Percentiles rank a stretch among this genome's conserved stretches.
Evolutionary conservation across 1,140 invertebrate species (phyloP).

Genomic region (Pomacea maculata): DNA sequence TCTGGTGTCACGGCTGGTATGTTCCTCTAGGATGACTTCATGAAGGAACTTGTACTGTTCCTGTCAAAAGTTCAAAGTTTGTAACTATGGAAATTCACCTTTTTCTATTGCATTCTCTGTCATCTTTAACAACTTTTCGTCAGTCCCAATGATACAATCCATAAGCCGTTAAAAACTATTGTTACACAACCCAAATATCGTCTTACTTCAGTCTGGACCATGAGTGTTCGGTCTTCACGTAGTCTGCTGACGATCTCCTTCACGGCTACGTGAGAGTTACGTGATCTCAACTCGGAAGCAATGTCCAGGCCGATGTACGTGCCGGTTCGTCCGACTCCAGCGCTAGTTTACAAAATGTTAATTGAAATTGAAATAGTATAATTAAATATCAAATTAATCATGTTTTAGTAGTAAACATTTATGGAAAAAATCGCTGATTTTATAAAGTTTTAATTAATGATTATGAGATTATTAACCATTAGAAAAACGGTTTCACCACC

Average conservation of each 20-base stretch:
- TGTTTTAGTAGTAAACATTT: too few species aligned
- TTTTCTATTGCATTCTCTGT: too few species aligned
- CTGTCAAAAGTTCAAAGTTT: neutral
- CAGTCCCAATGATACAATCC: too few species aligned
- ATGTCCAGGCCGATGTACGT: conserved; percentile 58
- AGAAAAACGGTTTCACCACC: neutral
- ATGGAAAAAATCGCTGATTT: too few species aligned
- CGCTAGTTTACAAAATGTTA: conserved; percentile 30
- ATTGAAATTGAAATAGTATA: neutral
- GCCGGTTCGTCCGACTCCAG: conserved; percentile 59
- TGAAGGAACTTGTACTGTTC: too few species aligned
- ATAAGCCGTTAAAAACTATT: too few species aligned
- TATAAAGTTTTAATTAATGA: too few species aligned
- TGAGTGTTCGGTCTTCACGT: neutral
- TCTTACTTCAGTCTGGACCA: too few species aligned
- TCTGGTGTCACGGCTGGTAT: conserved; percentile 11
- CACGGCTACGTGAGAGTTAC: conserved; percentile 29
- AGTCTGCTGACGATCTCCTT: neutral
- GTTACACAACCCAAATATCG: too few species aligned
- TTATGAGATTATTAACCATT: neutral
- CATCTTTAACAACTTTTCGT: too few species aligned
- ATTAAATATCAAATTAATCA: too few species aligned
- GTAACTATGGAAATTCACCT: too few species aligned
- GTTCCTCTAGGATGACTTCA: conserved; percentile 5
- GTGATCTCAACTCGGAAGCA: conserved; percentile 36